Conservation (phyloP, 2,797 vertebrate genomes). For the Lepilemur ruficaudatus region DNA sequence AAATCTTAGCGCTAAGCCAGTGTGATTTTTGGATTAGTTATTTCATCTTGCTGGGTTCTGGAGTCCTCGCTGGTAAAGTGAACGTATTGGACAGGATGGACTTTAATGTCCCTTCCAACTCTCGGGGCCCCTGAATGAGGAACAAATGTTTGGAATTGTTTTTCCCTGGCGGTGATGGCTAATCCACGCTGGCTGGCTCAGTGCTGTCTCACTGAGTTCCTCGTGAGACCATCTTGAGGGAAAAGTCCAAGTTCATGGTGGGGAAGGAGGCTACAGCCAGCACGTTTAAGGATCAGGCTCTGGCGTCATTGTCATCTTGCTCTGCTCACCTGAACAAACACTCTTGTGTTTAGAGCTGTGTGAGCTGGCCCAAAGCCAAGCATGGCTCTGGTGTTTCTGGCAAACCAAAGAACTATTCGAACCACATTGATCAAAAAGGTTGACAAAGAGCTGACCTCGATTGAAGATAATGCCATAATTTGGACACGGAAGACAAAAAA, state of each 20-base stretch:
- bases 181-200: background rate
- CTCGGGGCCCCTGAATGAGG: background rate
- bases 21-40: background rate
- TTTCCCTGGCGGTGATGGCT: background rate
- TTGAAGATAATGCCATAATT: conserved; percentile 1
- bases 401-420: background rate
- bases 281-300: background rate
- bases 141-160: background rate
- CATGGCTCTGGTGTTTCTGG: background rate
- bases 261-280: background rate
- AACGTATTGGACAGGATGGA: background rate
- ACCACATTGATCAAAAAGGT: background rate
- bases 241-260: background rate
- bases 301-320: background rate
- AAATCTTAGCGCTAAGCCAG: background rate
- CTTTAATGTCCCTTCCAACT: background rate
- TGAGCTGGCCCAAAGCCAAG: background rate
- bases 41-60: background rate
- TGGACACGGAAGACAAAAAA: background rate
- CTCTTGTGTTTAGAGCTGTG: background rate
- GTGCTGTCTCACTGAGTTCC: background rate
- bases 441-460: background rate
- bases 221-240: background rate
- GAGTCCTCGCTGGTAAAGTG: background rate
- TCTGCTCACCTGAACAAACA: background rate